Evolutionary conservation across 2,888 invertebrate genomes (phyloP).

Genomic region (Phymatocera aterrima): DNA sequence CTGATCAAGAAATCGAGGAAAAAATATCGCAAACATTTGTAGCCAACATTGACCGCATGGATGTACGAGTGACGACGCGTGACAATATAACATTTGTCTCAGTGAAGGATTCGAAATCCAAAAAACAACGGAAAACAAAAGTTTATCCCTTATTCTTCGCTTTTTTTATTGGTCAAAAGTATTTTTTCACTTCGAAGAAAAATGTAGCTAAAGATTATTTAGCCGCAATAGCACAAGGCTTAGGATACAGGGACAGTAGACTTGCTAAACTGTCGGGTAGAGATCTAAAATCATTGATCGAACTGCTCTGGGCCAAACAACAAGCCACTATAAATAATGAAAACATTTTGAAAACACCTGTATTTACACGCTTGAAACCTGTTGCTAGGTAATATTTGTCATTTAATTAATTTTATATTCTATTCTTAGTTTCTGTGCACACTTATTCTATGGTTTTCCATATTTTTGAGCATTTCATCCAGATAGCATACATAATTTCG

Average conservation of each 20-base stretch:
- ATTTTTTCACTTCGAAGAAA: slow-evolving; percentile 63
- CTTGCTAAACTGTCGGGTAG: slow-evolving; percentile 60
- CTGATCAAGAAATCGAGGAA: slow-evolving; percentile 52
- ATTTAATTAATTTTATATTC: background rate
- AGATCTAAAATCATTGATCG: slow-evolving; percentile 62
- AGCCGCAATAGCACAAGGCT: slow-evolving; percentile 51
- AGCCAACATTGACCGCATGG: slow-evolving; percentile 51
- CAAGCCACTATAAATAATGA: slow-evolving; percentile 50
- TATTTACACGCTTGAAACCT: slow-evolving; percentile 51
- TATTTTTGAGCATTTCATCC: no score
- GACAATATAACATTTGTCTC: slow-evolving; percentile 60
- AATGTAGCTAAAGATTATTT: slow-evolving; percentile 51
- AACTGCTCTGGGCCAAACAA: slow-evolving; percentile 59
- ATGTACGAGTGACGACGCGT: slow-evolving; percentile 54
- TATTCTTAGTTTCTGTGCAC: no score
- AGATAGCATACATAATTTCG: no score
- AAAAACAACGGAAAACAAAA: background rate
- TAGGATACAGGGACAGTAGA: slow-evolving; percentile 58
- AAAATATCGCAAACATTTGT: slow-evolving; percentile 54
- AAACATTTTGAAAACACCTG: slow-evolving; percentile 46
- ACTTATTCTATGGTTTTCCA: no score
- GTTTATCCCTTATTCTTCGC: slow-evolving; percentile 57
- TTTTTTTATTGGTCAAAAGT: slow-evolving; percentile 59
- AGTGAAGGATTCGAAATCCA: slow-evolving; percentile 51
- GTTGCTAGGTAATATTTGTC: slow-evolving; percentile 54